These are phyloP conservation scores for Ectropis grisescens DNA, from an alignment of 1,140 invertebrate genomes.

Conservation along the genomic window DNA sequence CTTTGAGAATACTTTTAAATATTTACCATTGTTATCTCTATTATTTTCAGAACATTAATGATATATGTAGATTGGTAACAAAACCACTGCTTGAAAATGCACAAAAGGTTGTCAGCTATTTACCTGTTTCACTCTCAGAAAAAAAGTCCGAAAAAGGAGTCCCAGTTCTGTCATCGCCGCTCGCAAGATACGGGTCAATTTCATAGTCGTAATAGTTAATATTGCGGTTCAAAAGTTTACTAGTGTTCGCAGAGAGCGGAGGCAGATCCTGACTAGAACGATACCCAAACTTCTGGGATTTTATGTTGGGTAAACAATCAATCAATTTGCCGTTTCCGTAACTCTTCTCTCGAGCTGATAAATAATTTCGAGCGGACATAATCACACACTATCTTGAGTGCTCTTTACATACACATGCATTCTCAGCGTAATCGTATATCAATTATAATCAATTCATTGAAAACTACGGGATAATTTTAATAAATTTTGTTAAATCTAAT, in stretches of 20 bases:
- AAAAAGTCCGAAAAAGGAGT: conserved; percentile 58
- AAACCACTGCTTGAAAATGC: too few relatives aligned
- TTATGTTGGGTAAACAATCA: conserved; percentile 52
- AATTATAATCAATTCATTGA: too few relatives aligned
- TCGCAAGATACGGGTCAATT: conserved; percentile 22
- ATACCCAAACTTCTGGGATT: conserved; percentile 37
- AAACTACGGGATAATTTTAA: too few relatives aligned
- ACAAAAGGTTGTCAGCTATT: too few relatives aligned
- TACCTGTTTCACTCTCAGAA: conserved; percentile 57
- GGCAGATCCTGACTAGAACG: conserved; percentile 34
- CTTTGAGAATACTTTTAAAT: too few relatives aligned
- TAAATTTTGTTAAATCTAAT: too few relatives aligned
- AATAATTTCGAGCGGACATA: conserved; percentile 59
- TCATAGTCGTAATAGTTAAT: conserved; percentile 35
- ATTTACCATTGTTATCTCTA: too few relatives aligned
- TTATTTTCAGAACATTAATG: too few relatives aligned
- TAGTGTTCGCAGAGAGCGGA: conserved; percentile 36
- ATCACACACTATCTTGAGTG: too few relatives aligned
- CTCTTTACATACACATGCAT: too few relatives aligned
- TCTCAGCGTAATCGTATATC: too few relatives aligned
- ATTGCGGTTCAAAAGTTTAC: conserved; percentile 40
- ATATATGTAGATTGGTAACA: too few relatives aligned
- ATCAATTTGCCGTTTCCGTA: conserved; percentile 39
- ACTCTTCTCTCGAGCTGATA: conserved; percentile 49
- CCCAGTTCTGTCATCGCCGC: conserved; percentile 34